Percentiles rank a stretch among this genome's conserved stretches.
Evolutionary conservation across 2,113 vertebrate genomes (phyloP).

Genomic region (Mohoua ochrocephala): DNA sequence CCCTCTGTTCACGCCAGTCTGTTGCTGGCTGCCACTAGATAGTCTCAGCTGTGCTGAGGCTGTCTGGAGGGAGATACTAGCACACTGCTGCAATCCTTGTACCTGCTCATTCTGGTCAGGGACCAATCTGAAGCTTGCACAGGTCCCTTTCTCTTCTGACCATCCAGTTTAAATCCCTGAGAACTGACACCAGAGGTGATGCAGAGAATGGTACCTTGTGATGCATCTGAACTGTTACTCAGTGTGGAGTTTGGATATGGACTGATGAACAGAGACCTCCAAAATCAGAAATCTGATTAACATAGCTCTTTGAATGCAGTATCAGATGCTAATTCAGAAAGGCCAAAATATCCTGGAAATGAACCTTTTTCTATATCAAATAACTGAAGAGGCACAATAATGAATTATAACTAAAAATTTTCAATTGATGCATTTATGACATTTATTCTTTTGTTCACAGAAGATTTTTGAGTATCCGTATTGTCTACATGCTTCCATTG

Average conservation of each 20-base stretch:
- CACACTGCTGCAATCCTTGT: neutral
- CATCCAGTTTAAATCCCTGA: neutral
- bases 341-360: neutral
- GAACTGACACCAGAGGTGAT: neutral
- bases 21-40: neutral
- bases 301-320: neutral
- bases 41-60: neutral
- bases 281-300: neutral
- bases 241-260: neutral
- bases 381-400: neutral
- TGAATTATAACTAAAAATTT: neutral
- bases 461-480: neutral
- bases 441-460: neutral
- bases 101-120: neutral
- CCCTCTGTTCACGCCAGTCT: neutral
- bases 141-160: neutral
- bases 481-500: neutral
- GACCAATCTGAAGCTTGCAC: neutral
- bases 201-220: neutral
- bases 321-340: neutral
- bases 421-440: accelerated
- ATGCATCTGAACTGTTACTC: neutral
- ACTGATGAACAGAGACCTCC: neutral
- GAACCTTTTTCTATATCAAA: neutral
- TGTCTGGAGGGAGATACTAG: neutral